Base-by-base conservation (phyloP, 2,888 invertebrate species). In the Augochlorella aurata region DNA sequence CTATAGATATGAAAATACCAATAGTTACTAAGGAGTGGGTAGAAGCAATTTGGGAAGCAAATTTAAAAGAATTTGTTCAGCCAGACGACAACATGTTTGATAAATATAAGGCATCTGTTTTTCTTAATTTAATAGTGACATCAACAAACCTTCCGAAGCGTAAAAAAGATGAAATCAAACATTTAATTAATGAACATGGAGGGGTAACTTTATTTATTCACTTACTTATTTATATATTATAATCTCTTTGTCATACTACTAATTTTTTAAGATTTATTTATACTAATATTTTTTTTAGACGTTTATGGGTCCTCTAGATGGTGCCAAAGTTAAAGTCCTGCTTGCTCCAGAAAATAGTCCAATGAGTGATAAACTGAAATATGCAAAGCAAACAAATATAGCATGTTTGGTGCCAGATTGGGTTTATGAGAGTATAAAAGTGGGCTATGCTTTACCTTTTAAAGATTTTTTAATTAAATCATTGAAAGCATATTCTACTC, bases 21-120 rank as follows among this genome's bases (percentile, higher is more conserved):
- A 95, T 98, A 14, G 97, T 98, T 96, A 95, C 95, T 7, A 95
- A 95, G 12, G 95, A 95, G 21, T 99, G 98, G 98, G 94, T 99
- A 0, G 94, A 96, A 52, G 95, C 95, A 0, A 96, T 98, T 0
- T 99, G 98, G 98, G 94, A 96, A 18, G 94, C 94, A 2, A 97
- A 97, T 74, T 94, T 96, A 65, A 94, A 93, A 0, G 94, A 95
- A 73, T 96, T 95, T 87, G 93, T 97, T 0, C 94, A 94, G 67
- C 97, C 96, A 0, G 94, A 95, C 0, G 96, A 97, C 83, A 83
- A 94, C 0, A 95, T 95, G 74, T 98, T 98, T 90, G 91, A 95
- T 21, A 92, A 94, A 70, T 95, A 94, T 87, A 94, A 94, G 89
- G 95, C 97, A 91, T 97, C 97, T 0, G 94, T 97, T 0, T 98